A percentile compares a stretch with the other conserved stretches of the same genome.
Evolutionary conservation across 2,113 vertebrate genomes (phyloP).

Genomic region (Neodon shergylaensis): DNA sequence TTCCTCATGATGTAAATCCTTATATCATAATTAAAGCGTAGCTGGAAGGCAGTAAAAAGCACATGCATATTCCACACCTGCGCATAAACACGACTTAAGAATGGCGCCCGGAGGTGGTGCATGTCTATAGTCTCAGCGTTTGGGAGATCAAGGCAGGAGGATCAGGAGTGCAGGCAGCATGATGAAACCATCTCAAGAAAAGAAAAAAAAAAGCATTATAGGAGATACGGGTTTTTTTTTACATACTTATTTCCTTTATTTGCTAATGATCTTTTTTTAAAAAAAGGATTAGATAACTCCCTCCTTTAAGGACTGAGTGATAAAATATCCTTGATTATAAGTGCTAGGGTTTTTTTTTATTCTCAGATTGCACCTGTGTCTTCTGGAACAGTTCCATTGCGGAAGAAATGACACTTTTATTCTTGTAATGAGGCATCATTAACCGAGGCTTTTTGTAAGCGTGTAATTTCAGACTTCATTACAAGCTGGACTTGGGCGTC

Average conservation of each 20-base stretch:
- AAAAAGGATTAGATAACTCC: not conserved
- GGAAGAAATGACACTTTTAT: slow-evolving; percentile 63
- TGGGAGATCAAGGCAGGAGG: not conserved
- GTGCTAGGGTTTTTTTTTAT: slow-evolving; percentile 24
- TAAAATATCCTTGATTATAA: not conserved
- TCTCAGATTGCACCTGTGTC: not conserved
- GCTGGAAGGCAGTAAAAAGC: not conserved
- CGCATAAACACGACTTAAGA: not conserved
- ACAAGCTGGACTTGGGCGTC: not conserved
- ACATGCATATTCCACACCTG: not conserved
- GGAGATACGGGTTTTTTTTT: not conserved
- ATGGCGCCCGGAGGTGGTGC: not conserved
- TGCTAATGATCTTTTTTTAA: not conserved
- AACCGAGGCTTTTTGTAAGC: slow-evolving; percentile 64
- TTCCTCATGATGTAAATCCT: slow-evolving; percentile 23
- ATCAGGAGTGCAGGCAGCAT: not conserved
- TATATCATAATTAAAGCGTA: slow-evolving; percentile 12
- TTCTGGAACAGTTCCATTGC: slow-evolving; percentile 29
- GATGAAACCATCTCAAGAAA: not conserved
- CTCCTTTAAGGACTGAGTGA: not conserved
- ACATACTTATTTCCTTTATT: slow-evolving; percentile 5
- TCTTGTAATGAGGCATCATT: slow-evolving; percentile 70
- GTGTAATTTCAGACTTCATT: slow-evolving; percentile 73
- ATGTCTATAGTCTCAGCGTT: not conserved
- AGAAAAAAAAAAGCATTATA: not conserved